Evolutionary conservation across 2,113 vertebrate genomes (phyloP).

Genomic region (Eurystomus gularis): DNA sequence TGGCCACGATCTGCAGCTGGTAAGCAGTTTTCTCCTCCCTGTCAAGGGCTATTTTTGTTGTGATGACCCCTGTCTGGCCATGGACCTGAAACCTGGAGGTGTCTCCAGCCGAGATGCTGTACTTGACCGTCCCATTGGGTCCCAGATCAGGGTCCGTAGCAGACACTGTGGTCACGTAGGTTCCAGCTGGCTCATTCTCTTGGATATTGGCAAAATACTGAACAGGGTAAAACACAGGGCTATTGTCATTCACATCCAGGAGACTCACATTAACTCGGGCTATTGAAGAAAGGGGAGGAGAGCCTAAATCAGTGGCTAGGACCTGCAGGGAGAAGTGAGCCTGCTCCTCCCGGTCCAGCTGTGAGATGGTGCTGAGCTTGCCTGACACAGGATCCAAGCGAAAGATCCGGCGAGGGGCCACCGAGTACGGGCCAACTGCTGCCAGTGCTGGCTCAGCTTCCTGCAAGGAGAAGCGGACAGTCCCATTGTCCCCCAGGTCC

Average conservation of each 20-base stretch:
- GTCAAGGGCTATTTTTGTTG: constrained; percentile 87
- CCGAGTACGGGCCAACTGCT: background rate
- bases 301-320: constrained; percentile 86
- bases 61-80: constrained; percentile 85
- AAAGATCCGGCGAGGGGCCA: constrained; percentile 73
- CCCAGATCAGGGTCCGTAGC: constrained; percentile 92
- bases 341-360: constrained; percentile 90
- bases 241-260: constrained; percentile 93
- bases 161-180: constrained; percentile 86
- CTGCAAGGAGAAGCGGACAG: constrained; percentile 86
- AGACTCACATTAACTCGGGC: constrained; percentile 86
- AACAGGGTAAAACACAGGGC: constrained; percentile 91
- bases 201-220: constrained; percentile 96
- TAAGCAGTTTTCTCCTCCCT: constrained; percentile 94
- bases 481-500: constrained; percentile 95
- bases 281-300: constrained; percentile 83
- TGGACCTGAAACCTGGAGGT: constrained; percentile 88
- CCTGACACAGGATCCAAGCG: constrained; percentile 86
- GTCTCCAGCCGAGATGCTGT: constrained; percentile 90
- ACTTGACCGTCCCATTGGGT: constrained; percentile 89
- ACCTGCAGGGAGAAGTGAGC: constrained; percentile 83
- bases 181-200: constrained; percentile 91
- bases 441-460: constrained; percentile 72
- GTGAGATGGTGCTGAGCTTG: constrained; percentile 79
- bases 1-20: constrained; percentile 89